Evolutionary conservation across 2,888 invertebrate species (phyloP).

Genomic region (Pristionchus arcanus): DNA sequence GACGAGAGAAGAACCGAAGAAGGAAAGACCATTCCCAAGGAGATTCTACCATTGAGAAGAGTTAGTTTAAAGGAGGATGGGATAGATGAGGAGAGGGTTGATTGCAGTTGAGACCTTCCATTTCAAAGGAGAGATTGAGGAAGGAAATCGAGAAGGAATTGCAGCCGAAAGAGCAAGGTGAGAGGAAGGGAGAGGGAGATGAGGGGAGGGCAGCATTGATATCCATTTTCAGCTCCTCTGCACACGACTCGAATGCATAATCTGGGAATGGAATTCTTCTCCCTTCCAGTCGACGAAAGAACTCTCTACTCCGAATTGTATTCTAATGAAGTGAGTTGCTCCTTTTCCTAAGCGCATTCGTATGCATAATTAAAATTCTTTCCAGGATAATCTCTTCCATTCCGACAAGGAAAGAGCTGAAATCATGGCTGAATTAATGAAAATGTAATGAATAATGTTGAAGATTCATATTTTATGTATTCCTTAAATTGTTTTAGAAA

Average conservation of each 20-base stretch:
- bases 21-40: background rate
- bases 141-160: constrained; percentile 2
- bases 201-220: background rate
- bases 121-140: constrained; percentile 14
- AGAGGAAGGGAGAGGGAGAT: background rate
- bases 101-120: background rate
- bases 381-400: constrained; percentile 26
- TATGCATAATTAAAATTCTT: too few species aligned
- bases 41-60: constrained; percentile 35
- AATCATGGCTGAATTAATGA: background rate
- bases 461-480: background rate
- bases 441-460: background rate
- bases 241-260: background rate
- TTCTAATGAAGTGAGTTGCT: background rate
- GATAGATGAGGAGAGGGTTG: background rate
- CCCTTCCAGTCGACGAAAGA: background rate
- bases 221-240: background rate
- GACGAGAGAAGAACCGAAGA: background rate
- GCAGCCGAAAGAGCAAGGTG: background rate
- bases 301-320: constrained; percentile 20
- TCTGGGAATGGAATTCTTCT: background rate
- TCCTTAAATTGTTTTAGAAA: background rate
- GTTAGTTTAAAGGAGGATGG: background rate
- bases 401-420: background rate
- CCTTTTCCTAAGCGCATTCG: too few species aligned